Evolutionary conservation across 2,113 vertebrate genomes (phyloP), one percentile per base, ranked within the genome.

Genomic region (Thalassoma bifasciatum): DNA sequence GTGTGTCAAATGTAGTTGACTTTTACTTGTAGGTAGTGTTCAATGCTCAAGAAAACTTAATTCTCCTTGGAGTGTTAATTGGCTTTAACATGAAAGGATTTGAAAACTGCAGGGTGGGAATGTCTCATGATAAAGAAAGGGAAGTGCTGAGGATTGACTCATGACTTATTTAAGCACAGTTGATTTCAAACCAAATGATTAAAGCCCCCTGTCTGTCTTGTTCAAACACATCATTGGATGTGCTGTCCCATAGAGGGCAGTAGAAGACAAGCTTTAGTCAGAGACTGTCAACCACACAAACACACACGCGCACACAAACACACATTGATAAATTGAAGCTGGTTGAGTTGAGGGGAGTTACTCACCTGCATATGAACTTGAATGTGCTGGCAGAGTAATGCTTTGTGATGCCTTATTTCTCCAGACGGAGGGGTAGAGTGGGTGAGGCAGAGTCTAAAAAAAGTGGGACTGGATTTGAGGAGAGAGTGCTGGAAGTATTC

Each of bases 291-390:
- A 5, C 19, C 24, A 22, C 69, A 57, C 57, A 59, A 44, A 30
- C 34, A 42, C 19, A 26, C 17, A 52, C 67, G 59, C 49, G 73
- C 68, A 62, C 71, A 77, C 54, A 72, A 21, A 52, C 49, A 53
- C 65, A 67, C 64, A 26, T 44, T 40, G 44, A 52, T 59, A 47
- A 49, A 56, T 16, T 66, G 60, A 64, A 81, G 67, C 57, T 2
- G 26, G 69, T 58, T 75, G 44, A 84, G 76, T 73, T 8, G 81
- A 79, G 47, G 59, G 62, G 76, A 83, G 78, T 81, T 81, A 82
- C 83, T 90, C 68, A 88, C 90, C 86, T 89, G 87, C 64, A 70
- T 69, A 79, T 92, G 88, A 90, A 90, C 88, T 84, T 84, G 47
- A 82, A 64, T 68, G 71, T 77, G 58, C 51, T 70, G 79, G 58